Percentiles rank a stretch among this genome's conserved stretches.
These are phyloP conservation scores for Pyrgilauda ruficollis DNA, from an alignment of 2,113 vertebrate species.

Conservation along the genomic window DNA sequence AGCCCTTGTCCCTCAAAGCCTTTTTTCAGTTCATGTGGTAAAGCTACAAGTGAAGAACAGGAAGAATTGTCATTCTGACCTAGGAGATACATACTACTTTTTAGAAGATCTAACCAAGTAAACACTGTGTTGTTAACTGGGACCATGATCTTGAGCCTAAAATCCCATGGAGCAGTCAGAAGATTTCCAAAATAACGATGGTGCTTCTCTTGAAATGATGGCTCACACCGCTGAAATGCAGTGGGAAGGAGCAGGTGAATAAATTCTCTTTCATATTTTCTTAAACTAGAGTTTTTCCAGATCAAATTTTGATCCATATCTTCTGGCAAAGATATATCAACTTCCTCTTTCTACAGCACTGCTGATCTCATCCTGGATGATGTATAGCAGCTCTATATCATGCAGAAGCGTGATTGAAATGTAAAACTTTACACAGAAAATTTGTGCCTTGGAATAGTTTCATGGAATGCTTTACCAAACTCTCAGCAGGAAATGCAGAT, in stretches of 20 bases:
- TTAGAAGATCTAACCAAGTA: neutral
- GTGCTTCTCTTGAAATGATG: neutral
- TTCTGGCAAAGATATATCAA: neutral
- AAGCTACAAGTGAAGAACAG: neutral
- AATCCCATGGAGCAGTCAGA: neutral
- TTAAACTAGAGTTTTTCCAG: neutral
- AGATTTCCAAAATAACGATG: neutral
- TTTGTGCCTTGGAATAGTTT: neutral
- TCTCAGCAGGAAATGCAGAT: neutral
- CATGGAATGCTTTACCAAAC: neutral
- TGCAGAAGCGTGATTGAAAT: neutral
- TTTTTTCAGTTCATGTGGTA: neutral
- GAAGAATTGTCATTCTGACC: neutral
- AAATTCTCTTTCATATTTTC: neutral
- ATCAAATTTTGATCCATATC: neutral
- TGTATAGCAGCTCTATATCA: neutral
- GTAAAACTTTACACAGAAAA: neutral
- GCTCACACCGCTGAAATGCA: neutral
- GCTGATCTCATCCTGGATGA: neutral
- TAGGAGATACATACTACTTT: neutral
- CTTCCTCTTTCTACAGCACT: neutral
- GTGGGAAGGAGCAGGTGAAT: neutral
- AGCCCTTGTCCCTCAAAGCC: neutral
- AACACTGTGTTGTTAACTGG: neutral
- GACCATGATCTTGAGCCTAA: neutral